A percentile compares a stretch with the other conserved stretches of the same genome.
Evolutionary conservation across 1,140 invertebrate genomes (phyloP).

Genomic region (Meloidogyne chitwoodi): DNA sequence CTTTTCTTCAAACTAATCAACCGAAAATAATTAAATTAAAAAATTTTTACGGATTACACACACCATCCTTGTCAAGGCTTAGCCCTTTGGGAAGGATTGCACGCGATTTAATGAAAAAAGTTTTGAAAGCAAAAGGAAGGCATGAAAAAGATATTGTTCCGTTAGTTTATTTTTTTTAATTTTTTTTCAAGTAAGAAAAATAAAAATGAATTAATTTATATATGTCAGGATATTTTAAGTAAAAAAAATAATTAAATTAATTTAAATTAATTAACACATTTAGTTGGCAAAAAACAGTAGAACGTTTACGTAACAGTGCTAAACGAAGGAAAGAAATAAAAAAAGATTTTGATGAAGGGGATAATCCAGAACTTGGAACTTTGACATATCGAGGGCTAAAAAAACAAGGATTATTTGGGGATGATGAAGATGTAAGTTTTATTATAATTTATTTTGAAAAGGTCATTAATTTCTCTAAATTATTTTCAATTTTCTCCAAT

Average conservation of each 20-base stretch:
- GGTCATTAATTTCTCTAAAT: no score
- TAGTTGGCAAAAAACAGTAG: constrained; percentile 44
- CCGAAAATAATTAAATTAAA: not conserved
- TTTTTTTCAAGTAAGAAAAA: no score
- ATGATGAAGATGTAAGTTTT: constrained; percentile 6
- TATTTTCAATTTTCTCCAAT: no score
- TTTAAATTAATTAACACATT: constrained; percentile 1
- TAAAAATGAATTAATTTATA: no score
- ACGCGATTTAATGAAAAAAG: constrained; percentile 20
- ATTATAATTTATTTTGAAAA: not conserved
- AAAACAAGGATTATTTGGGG: constrained; percentile 5
- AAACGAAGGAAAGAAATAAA: constrained; percentile 26
- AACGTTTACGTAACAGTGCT: not conserved
- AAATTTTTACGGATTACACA: not conserved
- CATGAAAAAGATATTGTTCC: constrained; percentile 9
- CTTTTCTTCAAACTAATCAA: not conserved
- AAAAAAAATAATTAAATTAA: not conserved
- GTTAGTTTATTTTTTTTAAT: constrained; percentile 1
- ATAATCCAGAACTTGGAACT: constrained; percentile 21
- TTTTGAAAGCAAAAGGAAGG: constrained; percentile 23
- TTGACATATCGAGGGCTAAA: constrained; percentile 37
- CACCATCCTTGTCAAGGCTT: not conserved
- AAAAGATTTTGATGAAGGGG: constrained; percentile 30
- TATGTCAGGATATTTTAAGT: no score
- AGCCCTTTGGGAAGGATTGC: constrained; percentile 26